These are phyloP conservation scores for Coremacera marginata DNA, from an alignment of 2,888 invertebrate genomes.

Conservation along the genomic window DNA sequence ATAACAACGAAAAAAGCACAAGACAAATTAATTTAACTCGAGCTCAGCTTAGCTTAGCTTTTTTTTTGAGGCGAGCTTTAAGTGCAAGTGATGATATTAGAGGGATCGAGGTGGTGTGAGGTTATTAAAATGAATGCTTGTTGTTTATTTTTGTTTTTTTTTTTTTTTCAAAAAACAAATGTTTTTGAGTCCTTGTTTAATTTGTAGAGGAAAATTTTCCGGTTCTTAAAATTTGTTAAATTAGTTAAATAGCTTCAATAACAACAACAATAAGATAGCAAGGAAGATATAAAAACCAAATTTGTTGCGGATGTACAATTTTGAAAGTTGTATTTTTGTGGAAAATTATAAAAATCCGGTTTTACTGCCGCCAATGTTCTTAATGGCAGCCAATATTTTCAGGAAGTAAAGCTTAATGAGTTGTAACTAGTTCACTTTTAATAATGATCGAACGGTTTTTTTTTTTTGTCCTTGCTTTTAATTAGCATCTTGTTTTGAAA, in stretches of 20 bases:
- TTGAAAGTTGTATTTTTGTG: constrained; percentile 4
- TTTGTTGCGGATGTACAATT: background rate
- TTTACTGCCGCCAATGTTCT: too few species aligned
- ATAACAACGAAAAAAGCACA: background rate
- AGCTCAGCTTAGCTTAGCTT: background rate
- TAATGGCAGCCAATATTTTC: background rate
- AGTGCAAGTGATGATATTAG: background rate
- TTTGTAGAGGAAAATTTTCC: constrained; percentile 20
- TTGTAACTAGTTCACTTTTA: background rate
- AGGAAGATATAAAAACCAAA: too few species aligned
- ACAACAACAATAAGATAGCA: background rate
- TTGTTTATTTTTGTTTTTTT: background rate
- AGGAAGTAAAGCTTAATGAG: background rate
- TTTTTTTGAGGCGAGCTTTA: background rate
- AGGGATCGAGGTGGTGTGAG: background rate
- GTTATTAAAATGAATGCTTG: background rate
- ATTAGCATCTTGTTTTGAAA: too few species aligned
- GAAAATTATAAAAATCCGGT: background rate
- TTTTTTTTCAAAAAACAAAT: background rate
- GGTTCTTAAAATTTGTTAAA: background rate
- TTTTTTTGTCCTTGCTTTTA: too few species aligned
- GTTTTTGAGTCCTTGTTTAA: background rate
- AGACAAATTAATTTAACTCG: background rate
- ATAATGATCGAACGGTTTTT: background rate
- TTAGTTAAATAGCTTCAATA: background rate